Evolutionary conservation across 2,113 vertebrate genomes (phyloP), one percentile per base, ranked within the genome.

Genomic region (Pelmatolapia mariae): DNA sequence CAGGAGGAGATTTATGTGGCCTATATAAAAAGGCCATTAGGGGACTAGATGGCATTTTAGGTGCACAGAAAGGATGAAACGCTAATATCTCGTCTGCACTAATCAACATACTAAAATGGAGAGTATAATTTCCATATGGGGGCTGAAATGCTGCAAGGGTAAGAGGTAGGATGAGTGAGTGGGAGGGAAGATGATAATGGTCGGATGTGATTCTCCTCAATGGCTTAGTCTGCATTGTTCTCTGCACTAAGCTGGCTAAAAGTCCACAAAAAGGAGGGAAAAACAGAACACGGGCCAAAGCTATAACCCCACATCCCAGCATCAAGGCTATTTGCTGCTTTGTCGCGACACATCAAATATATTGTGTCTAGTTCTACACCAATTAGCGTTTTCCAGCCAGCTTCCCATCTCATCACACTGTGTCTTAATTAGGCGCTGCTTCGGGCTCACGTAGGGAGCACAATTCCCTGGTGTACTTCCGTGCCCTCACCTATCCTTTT

Each of bases 1-100:
- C 92, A 92, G 78, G 61, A 36, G 26, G 90, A 93, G 96, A 96
- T 96, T 95, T 95, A 96, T 96, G 92, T 89, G 83, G 80, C 91
- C 91, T 85, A 94, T 94, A 95, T 94, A 95, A 92, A 92, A 90
- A 87, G 79, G 56, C 92, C 94, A 94, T 96, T 95, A 94, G 86
- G 87, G 87, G 92, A 85, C 85, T 78, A 88, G 80, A 89, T 94
- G 94, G 92, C 93, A 96, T 95, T 95, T 95, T 85, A 90, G 86
- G 89, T 80, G 82, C 8, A 66, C 79, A 36, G 66, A 89, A 86
- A 87, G 83, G 87, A 91, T 85, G 90, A 92, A 91, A 83, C 16
- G n/a, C 19, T 71, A 80, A 92, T 91, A 90, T 92, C 91, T 94
- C 86, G 79, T 95, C 91, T 83, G 89, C 90, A 91, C 89, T 87